A percentile compares a stretch with the other conserved stretches of the same genome.
Conservation (phyloP, 2,113 vertebrate species). For the Ceuthmochares aereus region DNA sequence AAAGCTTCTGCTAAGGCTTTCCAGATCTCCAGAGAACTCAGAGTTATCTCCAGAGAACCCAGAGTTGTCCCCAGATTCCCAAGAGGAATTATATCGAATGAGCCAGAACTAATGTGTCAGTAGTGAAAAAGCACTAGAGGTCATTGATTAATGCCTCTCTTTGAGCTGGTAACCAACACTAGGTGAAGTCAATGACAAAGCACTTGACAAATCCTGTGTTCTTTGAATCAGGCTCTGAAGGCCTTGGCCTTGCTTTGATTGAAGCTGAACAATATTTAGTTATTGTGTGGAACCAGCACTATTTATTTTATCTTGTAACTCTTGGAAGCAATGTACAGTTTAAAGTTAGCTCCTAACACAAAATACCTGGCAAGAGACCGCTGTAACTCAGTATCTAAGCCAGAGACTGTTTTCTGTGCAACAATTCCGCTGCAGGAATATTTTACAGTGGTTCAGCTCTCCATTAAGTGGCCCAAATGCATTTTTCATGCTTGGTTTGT, state of each 20-base stretch:
- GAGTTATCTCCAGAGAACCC: background rate
- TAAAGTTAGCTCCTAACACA: conserved; percentile 13
- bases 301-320: conserved; percentile 36
- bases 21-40: background rate
- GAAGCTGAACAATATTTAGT: background rate
- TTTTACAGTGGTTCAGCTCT: conserved; percentile 11
- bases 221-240: background rate
- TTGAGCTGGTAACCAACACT: background rate
- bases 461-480: background rate
- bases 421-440: background rate
- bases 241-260: background rate
- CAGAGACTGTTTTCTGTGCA: background rate
- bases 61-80: background rate
- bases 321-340: background rate
- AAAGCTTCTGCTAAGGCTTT: background rate
- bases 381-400: background rate
- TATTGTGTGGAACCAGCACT: background rate
- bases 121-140: background rate
- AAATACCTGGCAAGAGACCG: conserved; percentile 7
- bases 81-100: background rate
- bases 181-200: background rate
- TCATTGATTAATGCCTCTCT: background rate
- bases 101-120: background rate
- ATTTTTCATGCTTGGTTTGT: background rate
- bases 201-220: background rate